These are phyloP conservation scores for Epinotia brunnichana DNA, from an alignment of 2,888 invertebrate species.

Conservation along the genomic window DNA sequence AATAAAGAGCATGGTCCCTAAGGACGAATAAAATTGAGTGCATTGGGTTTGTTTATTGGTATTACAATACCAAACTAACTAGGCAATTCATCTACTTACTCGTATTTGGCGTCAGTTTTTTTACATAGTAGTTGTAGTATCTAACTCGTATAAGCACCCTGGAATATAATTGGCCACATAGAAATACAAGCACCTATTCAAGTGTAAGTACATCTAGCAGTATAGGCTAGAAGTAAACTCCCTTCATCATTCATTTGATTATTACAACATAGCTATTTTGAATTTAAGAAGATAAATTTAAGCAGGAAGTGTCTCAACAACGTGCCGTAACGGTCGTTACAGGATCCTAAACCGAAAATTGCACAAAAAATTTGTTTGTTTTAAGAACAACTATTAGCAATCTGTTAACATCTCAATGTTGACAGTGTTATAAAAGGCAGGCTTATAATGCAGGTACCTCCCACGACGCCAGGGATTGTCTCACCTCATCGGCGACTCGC, in stretches of 20 bases:
- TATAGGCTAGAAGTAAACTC: too few relatives aligned
- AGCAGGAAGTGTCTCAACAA: slow-evolving; percentile 41
- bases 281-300: not conserved
- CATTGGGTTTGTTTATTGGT: too few relatives aligned
- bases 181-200: too few relatives aligned
- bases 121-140: too few relatives aligned
- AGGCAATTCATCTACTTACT: too few relatives aligned
- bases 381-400: slow-evolving; percentile 60
- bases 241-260: not conserved
- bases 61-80: too few relatives aligned
- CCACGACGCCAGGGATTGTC: slow-evolving; percentile 61
- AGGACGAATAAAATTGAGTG: too few relatives aligned
- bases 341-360: slow-evolving; percentile 43
- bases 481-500: slow-evolving; percentile 50
- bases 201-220: too few relatives aligned
- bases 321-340: slow-evolving; percentile 74
- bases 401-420: slow-evolving; percentile 60
- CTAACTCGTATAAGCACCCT: too few relatives aligned
- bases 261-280: not conserved
- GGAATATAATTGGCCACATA: too few relatives aligned
- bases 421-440: slow-evolving; percentile 40
- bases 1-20: too few relatives aligned
- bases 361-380: slow-evolving; percentile 44
- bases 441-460: slow-evolving; percentile 54
- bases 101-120: too few relatives aligned